phyloP scores from a whole-genome alignment of 2,888 invertebrate genomes.

The Epistrophe eligans region DNA sequence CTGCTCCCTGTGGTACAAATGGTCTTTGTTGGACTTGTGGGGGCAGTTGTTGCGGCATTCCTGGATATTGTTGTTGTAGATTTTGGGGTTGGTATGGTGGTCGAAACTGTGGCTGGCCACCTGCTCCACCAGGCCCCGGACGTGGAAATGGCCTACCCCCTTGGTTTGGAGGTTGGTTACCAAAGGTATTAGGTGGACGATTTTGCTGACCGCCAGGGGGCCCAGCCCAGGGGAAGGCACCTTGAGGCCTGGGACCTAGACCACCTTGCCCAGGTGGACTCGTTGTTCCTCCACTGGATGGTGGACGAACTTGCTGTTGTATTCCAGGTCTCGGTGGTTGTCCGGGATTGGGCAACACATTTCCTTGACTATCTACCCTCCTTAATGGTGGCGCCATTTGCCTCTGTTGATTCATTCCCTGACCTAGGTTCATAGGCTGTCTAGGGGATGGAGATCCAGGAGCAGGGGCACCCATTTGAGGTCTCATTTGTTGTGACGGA shows the following conservation, averaged over 20 bases:
- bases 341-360: slow-evolving; percentile 79
- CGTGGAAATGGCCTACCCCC: slow-evolving; percentile 77
- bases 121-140: slow-evolving; percentile 73
- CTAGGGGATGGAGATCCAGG: slow-evolving; percentile 80
- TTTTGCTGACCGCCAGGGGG: slow-evolving; percentile 77
- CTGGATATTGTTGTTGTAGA: slow-evolving; percentile 77
- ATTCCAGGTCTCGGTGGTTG: slow-evolving; percentile 79
- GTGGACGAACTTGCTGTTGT: slow-evolving; percentile 79
- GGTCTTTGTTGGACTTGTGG: slow-evolving; percentile 75
- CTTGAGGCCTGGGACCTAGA: slow-evolving; percentile 80
- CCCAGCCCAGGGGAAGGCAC: slow-evolving; percentile 79
- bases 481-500: slow-evolving; percentile 71
- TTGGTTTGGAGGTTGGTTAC: slow-evolving; percentile 76
- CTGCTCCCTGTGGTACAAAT: slow-evolving; percentile 77
- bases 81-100: slow-evolving; percentile 79
- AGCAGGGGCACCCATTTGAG: slow-evolving; percentile 81
- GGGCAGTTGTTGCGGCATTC: slow-evolving; percentile 67
- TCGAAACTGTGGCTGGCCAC: slow-evolving; percentile 80
- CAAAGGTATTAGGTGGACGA: slow-evolving; percentile 78
- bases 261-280: slow-evolving; percentile 81
- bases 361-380: slow-evolving; percentile 84
- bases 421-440: slow-evolving; percentile 79
- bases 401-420: slow-evolving; percentile 77
- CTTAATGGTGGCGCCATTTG: slow-evolving; percentile 82
- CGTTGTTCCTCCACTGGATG: slow-evolving; percentile 78